Conservation (phyloP, 2,113 vertebrate genomes). For the Varanus komodoensis region DNA sequence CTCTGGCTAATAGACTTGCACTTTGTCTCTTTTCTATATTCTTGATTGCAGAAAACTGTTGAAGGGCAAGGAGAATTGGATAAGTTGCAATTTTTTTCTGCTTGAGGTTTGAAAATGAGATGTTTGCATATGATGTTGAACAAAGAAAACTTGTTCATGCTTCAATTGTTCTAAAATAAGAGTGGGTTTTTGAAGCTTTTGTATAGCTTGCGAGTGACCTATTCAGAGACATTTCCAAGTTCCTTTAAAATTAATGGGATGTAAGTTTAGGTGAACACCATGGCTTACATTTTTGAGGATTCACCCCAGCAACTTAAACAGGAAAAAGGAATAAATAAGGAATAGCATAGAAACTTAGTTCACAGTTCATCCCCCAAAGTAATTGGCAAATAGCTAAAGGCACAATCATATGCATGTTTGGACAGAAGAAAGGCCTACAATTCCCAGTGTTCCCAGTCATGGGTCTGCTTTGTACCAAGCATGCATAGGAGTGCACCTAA, state of each 20-base stretch:
- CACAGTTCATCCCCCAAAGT: background rate
- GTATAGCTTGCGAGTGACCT: background rate
- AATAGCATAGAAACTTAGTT: background rate
- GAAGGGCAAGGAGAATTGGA: fast-evolving
- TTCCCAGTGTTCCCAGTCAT: too few species aligned
- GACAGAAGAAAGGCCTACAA: too few species aligned
- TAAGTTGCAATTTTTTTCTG: background rate
- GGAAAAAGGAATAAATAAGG: background rate
- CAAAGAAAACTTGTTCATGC: background rate
- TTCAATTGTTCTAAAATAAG: background rate
- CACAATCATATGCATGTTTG: too few species aligned
- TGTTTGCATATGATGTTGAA: background rate
- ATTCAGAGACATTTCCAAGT: background rate
- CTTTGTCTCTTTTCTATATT: background rate
- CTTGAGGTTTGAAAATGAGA: background rate
- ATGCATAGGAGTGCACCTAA: too few species aligned
- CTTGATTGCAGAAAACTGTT: background rate
- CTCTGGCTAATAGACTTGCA: background rate
- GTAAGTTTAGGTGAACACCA: background rate
- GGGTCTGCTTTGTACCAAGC: too few species aligned
- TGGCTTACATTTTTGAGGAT: background rate
- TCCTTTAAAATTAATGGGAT: background rate
- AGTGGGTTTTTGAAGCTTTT: background rate
- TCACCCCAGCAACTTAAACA: background rate
- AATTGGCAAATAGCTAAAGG: background rate